These are phyloP conservation scores for Leucozona laternaria DNA, from an alignment of 2,888 invertebrate genomes.

Conservation along the genomic window DNA sequence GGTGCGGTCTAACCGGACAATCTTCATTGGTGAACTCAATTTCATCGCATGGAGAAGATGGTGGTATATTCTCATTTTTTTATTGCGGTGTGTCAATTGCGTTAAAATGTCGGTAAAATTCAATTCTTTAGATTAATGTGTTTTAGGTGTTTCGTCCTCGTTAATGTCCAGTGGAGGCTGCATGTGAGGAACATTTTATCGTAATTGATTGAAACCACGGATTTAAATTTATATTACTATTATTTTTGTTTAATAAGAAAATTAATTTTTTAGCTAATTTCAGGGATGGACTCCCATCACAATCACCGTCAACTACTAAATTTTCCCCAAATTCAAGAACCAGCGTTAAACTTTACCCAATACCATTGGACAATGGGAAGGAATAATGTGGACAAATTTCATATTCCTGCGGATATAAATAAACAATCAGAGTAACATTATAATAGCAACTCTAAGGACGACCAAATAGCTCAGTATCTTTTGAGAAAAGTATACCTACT, in stretches of 20 bases:
- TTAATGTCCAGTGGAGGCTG: too few species aligned
- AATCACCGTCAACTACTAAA: background rate
- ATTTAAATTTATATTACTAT: background rate
- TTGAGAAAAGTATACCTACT: background rate
- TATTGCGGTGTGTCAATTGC: background rate
- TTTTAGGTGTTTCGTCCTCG: too few species aligned
- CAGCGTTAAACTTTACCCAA: constrained; percentile 13
- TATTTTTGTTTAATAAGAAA: constrained; percentile 16
- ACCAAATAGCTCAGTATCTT: background rate
- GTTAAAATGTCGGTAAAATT: background rate
- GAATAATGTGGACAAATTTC: background rate
- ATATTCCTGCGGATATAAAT: background rate
- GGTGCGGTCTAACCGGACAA: constrained; percentile 54
- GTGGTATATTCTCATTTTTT: background rate
- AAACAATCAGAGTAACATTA: background rate
- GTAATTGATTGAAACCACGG: background rate
- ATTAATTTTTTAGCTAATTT: constrained; percentile 45
- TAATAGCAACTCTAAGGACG: background rate
- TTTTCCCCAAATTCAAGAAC: background rate
- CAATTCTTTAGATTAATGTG: too few species aligned
- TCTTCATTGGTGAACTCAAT: constrained; percentile 19
- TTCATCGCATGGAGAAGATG: background rate
- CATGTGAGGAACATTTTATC: too few species aligned
- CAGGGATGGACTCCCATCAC: constrained; percentile 27
- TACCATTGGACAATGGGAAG: background rate